Evolutionary conservation across 2,888 invertebrate genomes (phyloP).

Genomic region (Microctonus aethiopoides): DNA sequence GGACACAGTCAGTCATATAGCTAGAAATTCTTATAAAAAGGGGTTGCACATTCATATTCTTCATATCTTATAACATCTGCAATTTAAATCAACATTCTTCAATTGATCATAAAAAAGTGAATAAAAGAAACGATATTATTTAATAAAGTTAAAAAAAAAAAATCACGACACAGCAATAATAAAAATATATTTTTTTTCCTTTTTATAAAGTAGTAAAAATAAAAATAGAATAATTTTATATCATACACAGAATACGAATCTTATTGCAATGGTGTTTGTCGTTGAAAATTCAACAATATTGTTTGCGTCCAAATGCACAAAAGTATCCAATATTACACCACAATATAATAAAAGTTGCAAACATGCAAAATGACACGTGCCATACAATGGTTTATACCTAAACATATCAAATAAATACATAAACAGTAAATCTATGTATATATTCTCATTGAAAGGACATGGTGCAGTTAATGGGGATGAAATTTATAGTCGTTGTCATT

Average conservation of each 20-base stretch:
- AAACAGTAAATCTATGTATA: too few relatives aligned
- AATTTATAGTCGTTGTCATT: conserved; percentile 35
- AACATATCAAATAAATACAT: too few relatives aligned
- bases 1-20: not conserved
- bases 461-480: conserved; percentile 34
- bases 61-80: not conserved
- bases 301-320: conserved; percentile 4
- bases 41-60: not conserved
- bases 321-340: not conserved
- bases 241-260: not conserved
- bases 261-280: not conserved
- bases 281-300: not conserved
- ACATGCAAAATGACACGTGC: conserved; percentile 9
- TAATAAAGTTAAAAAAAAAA: conserved; percentile 50
- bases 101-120: conserved; percentile 61
- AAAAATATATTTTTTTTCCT: too few relatives aligned
- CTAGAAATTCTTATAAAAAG: not conserved
- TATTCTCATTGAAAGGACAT: conserved; percentile 24
- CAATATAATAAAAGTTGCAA: conserved; percentile 11
- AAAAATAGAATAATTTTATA: not conserved
- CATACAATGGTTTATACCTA: not conserved
- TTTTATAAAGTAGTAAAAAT: not conserved
- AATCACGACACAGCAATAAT: too few relatives aligned
- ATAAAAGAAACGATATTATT: conserved; percentile 64
- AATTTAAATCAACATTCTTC: conserved; percentile 60